A percentile compares a stretch with the other conserved stretches of the same genome.
These are phyloP conservation scores for Capromys pilorides DNA, from an alignment of 2,797 vertebrate genomes.

Conservation along the genomic window DNA sequence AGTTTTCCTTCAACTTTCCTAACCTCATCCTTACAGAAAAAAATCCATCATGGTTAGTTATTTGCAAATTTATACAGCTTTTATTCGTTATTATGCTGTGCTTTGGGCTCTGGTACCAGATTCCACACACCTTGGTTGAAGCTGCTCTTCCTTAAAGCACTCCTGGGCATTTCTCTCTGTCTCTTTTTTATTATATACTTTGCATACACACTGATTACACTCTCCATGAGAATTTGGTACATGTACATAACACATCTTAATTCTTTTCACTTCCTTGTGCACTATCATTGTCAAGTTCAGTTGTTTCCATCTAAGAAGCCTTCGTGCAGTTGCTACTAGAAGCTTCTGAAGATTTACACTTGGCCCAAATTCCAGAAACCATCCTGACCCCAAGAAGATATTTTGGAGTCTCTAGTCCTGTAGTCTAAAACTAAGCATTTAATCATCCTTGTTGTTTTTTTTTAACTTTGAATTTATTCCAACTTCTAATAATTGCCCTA, in stretches of 20 bases:
- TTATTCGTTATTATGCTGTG: background rate
- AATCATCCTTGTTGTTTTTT: background rate
- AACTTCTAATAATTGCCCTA: background rate
- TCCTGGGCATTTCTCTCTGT: background rate
- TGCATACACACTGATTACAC: background rate
- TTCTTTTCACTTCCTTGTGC: background rate
- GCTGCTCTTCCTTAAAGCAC: background rate
- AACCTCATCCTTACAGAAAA: background rate
- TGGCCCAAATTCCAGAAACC: background rate
- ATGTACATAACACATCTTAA: background rate
- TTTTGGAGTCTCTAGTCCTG: background rate
- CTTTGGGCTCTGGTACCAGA: background rate
- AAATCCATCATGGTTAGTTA: background rate
- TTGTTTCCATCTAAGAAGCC: background rate
- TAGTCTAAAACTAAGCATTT: background rate
- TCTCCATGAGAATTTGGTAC: background rate
- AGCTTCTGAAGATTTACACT: background rate
- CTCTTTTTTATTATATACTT: background rate
- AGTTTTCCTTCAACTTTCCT: background rate
- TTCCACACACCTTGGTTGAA: background rate
- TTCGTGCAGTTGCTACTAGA: background rate
- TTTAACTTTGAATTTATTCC: constrained; percentile 37
- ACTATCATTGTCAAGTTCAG: background rate
- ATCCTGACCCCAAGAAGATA: background rate
- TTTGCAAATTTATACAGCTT: background rate